Conservation (phyloP, 2,888 invertebrate genomes). For the Drosophila nigricruria region DNA sequence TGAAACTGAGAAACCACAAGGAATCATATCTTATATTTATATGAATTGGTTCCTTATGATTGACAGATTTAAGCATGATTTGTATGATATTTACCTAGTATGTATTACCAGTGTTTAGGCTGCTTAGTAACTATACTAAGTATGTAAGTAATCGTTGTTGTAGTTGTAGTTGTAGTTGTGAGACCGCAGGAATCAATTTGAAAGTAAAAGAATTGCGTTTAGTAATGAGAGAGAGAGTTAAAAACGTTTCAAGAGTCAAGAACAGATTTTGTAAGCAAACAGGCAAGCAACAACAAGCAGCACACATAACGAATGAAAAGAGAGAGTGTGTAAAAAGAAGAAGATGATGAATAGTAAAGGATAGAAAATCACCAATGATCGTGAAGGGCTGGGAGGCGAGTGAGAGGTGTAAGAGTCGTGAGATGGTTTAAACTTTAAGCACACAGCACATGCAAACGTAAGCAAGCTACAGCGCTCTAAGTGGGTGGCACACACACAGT, state of each 20-base stretch:
- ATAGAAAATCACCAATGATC: slow-evolving; percentile 14
- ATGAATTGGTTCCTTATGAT: not conserved
- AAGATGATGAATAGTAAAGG: slow-evolving; percentile 13
- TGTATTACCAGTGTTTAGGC: slow-evolving; percentile 67
- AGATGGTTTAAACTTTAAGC: slow-evolving; percentile 22
- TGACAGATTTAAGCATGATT: not conserved
- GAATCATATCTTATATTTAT: not conserved
- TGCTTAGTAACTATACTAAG: slow-evolving; percentile 77
- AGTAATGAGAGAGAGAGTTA: slow-evolving; percentile 26
- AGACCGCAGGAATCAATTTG: slow-evolving; percentile 27
- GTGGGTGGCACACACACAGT: slow-evolving; percentile 24
- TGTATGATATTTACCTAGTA: slow-evolving; percentile 73
- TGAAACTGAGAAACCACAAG: not conserved
- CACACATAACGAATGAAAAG: slow-evolving; percentile 57
- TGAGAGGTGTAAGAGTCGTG: slow-evolving; percentile 12
- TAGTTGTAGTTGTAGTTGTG: slow-evolving; percentile 25
- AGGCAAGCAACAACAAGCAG: slow-evolving; percentile 83
- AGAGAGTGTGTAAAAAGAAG: slow-evolving; percentile 15
- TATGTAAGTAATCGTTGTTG: slow-evolving; percentile 40
- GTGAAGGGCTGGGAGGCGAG: slow-evolving; percentile 1
- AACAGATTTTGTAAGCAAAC: slow-evolving; percentile 81
- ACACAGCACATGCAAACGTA: slow-evolving; percentile 50
- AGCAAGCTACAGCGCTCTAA: slow-evolving; percentile 24
- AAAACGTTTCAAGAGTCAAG: slow-evolving; percentile 31
- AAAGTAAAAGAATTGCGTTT: slow-evolving; percentile 44